Percentiles rank a stretch among this genome's conserved stretches.
Conservation (phyloP, 2,797 vertebrate genomes). For the Poeciliopsis infans region DNA sequence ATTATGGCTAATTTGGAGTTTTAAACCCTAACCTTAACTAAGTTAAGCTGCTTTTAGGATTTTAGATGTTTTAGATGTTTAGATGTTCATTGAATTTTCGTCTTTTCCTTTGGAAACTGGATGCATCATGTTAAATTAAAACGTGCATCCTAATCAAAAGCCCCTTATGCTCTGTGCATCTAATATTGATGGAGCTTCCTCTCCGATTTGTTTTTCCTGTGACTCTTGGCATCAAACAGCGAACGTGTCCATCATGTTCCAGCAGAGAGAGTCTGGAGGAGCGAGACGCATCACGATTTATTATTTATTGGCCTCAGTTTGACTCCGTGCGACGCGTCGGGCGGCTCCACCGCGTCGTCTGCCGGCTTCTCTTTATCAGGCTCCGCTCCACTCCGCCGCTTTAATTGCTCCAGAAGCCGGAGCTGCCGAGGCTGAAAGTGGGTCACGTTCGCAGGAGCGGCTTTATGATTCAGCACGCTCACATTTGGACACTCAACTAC, state of each 20-base stretch:
- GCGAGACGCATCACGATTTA: slow-evolving; percentile 15
- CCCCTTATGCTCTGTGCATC: neutral
- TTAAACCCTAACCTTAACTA: too few relatives aligned
- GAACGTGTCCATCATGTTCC: slow-evolving; percentile 29
- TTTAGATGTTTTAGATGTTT: neutral
- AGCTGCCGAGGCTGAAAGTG: slow-evolving; percentile 58
- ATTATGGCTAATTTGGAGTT: neutral
- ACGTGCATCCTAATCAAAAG: neutral
- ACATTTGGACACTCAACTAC: slow-evolving; percentile 56
- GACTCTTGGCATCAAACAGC: neutral
- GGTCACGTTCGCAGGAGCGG: slow-evolving; percentile 64
- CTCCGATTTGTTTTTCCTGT: neutral
- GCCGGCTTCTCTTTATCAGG: neutral
- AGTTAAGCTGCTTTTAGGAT: neutral
- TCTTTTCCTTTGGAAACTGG: neutral
- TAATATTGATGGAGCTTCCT: neutral
- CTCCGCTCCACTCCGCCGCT: slow-evolving; percentile 16
- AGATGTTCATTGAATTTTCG: neutral
- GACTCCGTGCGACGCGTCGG: slow-evolving; percentile 16
- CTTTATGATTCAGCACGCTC: slow-evolving; percentile 63
- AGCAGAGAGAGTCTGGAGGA: slow-evolving; percentile 20
- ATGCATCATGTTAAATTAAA: neutral
- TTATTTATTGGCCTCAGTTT: slow-evolving; percentile 33
- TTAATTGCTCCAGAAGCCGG: slow-evolving; percentile 54
- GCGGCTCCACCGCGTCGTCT: neutral